Conservation (phyloP, 2,113 vertebrate genomes). For the Antennarius striatus region DNA sequence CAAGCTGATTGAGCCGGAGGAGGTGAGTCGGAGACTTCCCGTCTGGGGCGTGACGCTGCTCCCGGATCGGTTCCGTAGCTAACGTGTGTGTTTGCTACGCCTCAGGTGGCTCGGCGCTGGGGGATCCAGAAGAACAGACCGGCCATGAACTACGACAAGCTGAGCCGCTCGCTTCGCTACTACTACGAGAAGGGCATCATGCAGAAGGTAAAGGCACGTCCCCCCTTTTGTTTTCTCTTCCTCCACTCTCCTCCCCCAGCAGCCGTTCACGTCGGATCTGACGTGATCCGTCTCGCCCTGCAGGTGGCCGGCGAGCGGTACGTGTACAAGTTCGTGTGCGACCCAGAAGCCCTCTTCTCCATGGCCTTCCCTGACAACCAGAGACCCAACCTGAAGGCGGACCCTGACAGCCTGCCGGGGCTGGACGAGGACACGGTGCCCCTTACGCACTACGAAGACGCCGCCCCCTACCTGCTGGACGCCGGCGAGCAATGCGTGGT, state of each 20-base stretch:
- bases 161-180: conserved; percentile 96
- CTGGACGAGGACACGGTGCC: conserved; percentile 90
- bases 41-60: too few relatives aligned
- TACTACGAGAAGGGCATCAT: conserved; percentile 99
- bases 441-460: conserved; percentile 91
- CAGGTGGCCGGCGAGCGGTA: conserved; percentile 96
- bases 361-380: conserved; percentile 98
- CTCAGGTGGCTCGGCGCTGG: conserved; percentile 94
- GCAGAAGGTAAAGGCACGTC: conserved; percentile 89
- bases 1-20: conserved; percentile 95
- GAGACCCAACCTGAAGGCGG: conserved; percentile 90
- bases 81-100: not conserved
- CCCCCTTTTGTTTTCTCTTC: conserved; percentile 27
- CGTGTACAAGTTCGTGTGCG: conserved; percentile 97
- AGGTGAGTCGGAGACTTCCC: conserved; percentile 76
- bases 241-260: not conserved
- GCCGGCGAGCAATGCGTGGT: conserved; percentile 84
- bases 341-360: conserved; percentile 94
- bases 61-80: too few relatives aligned
- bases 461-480: conserved; percentile 86
- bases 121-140: conserved; percentile 97
- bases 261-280: too few relatives aligned
- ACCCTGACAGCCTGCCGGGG: conserved; percentile 80
- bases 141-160: conserved; percentile 98
- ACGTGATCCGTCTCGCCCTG: too few relatives aligned